These are phyloP conservation scores for Euleptes europaea DNA, from an alignment of 2,113 vertebrate species.

Conservation along the genomic window DNA sequence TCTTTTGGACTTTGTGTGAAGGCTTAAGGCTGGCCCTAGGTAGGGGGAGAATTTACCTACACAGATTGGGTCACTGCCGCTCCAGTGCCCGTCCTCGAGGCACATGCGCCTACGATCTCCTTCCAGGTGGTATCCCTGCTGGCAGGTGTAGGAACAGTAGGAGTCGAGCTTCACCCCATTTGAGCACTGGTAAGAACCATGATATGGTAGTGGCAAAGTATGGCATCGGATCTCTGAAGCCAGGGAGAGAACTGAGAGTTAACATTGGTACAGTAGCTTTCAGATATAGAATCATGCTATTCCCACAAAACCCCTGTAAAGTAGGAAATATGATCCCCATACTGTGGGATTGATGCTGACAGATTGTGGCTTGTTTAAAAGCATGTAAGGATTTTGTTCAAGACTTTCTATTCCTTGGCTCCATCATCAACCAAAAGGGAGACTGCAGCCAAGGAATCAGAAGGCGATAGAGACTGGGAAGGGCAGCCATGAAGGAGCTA, in stretches of 20 bases:
- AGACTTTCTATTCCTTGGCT: no score
- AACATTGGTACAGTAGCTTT: no score
- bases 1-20: background rate
- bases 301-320: no score
- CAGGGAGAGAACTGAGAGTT: background rate
- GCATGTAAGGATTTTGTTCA: no score
- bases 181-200: slow-evolving; percentile 87
- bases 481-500: no score
- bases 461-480: no score
- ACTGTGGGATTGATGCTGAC: no score
- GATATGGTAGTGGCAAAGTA: slow-evolving; percentile 77
- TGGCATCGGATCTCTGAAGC: slow-evolving; percentile 86
- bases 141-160: slow-evolving; percentile 88
- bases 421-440: no score
- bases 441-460: no score
- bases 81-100: slow-evolving; percentile 86
- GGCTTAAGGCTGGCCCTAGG: rapidly evolving
- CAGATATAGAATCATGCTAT: no score
- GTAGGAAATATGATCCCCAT: no score
- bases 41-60: slow-evolving; percentile 80
- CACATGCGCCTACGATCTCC: slow-evolving; percentile 85
- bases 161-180: slow-evolving; percentile 86
- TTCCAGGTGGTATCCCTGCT: slow-evolving; percentile 86
- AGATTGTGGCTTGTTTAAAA: no score
- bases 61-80: slow-evolving; percentile 87